phyloP scores from a whole-genome alignment of 2,888 invertebrate genomes.

The Linnaemya tessellans region DNA sequence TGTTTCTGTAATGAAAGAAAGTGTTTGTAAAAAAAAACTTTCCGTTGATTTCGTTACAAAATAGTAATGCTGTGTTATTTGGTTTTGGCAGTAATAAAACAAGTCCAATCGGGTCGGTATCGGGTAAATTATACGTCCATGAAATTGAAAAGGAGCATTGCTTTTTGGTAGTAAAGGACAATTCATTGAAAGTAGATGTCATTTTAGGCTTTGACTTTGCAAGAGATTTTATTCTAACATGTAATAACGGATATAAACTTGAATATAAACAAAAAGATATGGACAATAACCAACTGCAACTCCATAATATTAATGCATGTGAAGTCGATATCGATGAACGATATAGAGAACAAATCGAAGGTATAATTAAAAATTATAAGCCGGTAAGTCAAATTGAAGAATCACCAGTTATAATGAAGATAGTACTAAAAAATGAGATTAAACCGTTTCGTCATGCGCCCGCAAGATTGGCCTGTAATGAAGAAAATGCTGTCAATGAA shows the following conservation, averaged over 20 bases:
- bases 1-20: conserved; percentile 1
- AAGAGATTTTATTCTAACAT: background rate
- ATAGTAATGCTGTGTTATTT: background rate
- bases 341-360: too few relatives aligned
- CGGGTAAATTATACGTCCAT: background rate
- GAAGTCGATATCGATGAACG: too few relatives aligned
- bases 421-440: background rate
- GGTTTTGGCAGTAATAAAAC: conserved; percentile 7
- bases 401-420: conserved; percentile 19
- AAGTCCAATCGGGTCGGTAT: background rate
- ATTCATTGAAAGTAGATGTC: background rate
- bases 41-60: too few relatives aligned
- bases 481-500: background rate
- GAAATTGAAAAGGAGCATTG: background rate
- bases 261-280: background rate
- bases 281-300: too few relatives aligned
- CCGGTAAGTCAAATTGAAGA: too few relatives aligned
- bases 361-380: too few relatives aligned
- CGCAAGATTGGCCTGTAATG: background rate
- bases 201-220: background rate
- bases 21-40: background rate
- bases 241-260: conserved; percentile 18
- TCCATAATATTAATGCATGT: too few relatives aligned
- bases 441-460: conserved; percentile 16
- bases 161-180: background rate